phyloP scores from a whole-genome alignment of 2,888 invertebrate genomes.

The Metacarcinus magister region DNA sequence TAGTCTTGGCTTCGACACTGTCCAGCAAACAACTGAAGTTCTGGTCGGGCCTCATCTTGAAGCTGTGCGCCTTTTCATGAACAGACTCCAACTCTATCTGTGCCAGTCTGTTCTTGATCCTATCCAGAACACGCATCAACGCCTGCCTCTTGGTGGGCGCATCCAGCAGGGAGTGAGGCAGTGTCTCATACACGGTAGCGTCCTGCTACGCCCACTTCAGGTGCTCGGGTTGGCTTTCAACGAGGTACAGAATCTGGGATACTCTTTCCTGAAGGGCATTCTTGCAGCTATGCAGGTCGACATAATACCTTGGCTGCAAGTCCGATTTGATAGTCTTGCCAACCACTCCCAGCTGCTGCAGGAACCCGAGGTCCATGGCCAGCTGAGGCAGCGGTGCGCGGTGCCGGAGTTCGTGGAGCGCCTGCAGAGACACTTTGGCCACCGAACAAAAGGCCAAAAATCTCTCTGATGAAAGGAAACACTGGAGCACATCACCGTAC shows the following conservation, averaged over 20 bases:
- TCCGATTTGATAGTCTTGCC: not conserved
- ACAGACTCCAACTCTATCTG: not conserved
- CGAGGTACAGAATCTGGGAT: not conserved
- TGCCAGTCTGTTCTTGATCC: not conserved
- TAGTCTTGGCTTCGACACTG: not conserved
- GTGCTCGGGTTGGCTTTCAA: not conserved
- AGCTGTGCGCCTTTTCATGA: not conserved
- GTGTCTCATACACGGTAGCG: not conserved
- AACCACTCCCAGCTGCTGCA: not conserved
- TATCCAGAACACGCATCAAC: not conserved
- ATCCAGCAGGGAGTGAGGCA: not conserved
- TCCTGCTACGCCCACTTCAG: not conserved
- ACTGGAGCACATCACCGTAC: not conserved
- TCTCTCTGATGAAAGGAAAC: not conserved
- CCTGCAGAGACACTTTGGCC: not conserved
- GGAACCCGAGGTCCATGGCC: not conserved
- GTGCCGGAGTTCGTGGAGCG: not conserved
- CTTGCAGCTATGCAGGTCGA: not conserved
- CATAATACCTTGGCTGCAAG: not conserved
- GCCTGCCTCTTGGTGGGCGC: not conserved
- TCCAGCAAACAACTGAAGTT: not conserved
- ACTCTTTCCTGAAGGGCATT: not conserved
- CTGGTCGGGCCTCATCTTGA: not conserved
- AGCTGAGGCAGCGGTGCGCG: conserved; percentile 31
- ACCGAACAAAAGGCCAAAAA: not conserved